Evolutionary conservation across 2,113 vertebrate species (phyloP).

Genomic region (Vimba vimba): DNA sequence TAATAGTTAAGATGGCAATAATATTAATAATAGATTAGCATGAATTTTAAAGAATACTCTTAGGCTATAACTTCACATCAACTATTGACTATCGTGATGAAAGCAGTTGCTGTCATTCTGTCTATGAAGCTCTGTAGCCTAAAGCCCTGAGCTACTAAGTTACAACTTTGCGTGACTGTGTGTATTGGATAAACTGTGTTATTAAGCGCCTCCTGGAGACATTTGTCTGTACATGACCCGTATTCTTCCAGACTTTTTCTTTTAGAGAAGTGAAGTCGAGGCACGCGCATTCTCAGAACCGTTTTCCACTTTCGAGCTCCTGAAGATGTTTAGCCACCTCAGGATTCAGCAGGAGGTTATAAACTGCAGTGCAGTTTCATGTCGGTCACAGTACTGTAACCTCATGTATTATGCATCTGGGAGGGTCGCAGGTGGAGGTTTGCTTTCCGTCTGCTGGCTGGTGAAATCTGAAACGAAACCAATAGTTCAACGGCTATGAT

Average conservation of each 20-base stretch:
- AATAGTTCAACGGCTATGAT: conserved; percentile 40
- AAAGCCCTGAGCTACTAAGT: not conserved
- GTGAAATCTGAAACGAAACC: conserved; percentile 49
- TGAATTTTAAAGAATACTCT: not conserved
- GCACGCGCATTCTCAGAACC: not conserved
- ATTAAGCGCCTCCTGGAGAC: not conserved
- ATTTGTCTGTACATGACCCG: not conserved
- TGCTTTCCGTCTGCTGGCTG: conserved; percentile 42
- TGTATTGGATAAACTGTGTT: not conserved
- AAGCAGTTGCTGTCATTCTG: not conserved
- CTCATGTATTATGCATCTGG: conserved; percentile 56
- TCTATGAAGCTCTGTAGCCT: not conserved
- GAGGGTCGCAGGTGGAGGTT: conserved; percentile 52
- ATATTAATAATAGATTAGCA: not conserved
- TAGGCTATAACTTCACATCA: not conserved
- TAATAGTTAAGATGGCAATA: not conserved
- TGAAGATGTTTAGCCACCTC: not conserved
- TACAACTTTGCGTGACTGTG: not conserved
- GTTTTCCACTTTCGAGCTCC: not conserved
- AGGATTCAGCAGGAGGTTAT: not conserved
- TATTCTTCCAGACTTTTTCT: not conserved
- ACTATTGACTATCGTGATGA: not conserved
- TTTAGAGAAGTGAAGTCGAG: not conserved
- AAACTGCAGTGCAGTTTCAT: conserved; percentile 26
- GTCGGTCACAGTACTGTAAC: conserved; percentile 38